Evolutionary conservation across 2,113 vertebrate genomes (phyloP).

Genomic region (Charina bottae): DNA sequence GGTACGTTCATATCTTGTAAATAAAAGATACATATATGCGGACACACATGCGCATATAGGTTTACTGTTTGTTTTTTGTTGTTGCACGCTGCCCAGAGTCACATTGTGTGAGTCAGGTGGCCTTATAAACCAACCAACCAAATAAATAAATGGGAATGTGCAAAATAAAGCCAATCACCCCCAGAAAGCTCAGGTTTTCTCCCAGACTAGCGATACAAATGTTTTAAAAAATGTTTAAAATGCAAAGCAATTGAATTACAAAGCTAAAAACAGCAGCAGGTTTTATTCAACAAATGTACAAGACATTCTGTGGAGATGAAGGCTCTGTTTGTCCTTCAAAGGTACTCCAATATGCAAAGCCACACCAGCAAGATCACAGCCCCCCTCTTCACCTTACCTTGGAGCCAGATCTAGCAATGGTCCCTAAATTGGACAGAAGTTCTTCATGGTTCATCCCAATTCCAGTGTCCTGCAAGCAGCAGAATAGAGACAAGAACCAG

Average conservation of each 20-base stretch:
- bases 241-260: not conserved
- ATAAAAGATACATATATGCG: not conserved
- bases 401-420: constrained; percentile 93
- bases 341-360: not conserved
- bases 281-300: not conserved
- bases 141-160: not conserved
- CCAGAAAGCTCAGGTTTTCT: not conserved
- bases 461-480: constrained; percentile 87
- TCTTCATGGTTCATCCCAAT: constrained; percentile 93
- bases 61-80: not conserved
- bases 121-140: not conserved
- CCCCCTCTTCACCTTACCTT: constrained; percentile 78
- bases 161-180: not conserved
- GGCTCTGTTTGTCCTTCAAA: not conserved
- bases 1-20: not conserved
- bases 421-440: constrained; percentile 90
- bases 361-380: not conserved
- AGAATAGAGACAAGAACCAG: not conserved
- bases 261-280: not conserved
- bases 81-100: not conserved
- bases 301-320: not conserved
- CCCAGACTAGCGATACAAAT: not conserved
- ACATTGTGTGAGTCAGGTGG: not conserved
- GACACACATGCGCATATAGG: not conserved
- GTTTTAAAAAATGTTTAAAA: not conserved